phyloP scores from a whole-genome alignment of 1,140 invertebrate species.

The Drosophila ironensis region DNA sequence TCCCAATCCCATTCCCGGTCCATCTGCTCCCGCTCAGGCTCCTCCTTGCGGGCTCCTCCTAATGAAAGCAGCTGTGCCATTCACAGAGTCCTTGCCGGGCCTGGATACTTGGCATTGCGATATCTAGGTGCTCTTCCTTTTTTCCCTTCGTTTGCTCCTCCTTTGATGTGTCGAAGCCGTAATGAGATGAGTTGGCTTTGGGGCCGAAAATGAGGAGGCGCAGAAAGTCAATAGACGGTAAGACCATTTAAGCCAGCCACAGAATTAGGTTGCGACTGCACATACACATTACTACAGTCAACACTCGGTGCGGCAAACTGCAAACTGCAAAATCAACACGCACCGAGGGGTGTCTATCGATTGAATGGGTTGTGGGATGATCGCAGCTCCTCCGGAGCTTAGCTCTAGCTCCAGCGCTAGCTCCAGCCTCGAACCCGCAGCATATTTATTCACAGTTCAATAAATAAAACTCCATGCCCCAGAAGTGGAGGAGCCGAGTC shows the following conservation, averaged over 20 bases:
- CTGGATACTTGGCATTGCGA: slow-evolving; percentile 5
- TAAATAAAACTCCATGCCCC: slow-evolving; percentile 64
- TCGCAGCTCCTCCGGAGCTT: slow-evolving; percentile 5
- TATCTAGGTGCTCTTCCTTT: slow-evolving; percentile 28
- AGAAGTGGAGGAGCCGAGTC: slow-evolving; percentile 14
- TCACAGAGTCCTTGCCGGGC: slow-evolving; percentile 21
- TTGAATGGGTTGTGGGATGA: slow-evolving; percentile 32
- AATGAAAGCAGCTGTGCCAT: slow-evolving; percentile 70
- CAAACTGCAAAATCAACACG: slow-evolving; percentile 62
- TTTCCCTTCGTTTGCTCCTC: slow-evolving; percentile 19
- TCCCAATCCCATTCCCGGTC: too few relatives aligned
- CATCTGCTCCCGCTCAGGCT: not conserved
- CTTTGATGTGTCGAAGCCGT: slow-evolving; percentile 29
- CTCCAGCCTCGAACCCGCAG: slow-evolving; percentile 43
- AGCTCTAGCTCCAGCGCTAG: not conserved
- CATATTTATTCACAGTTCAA: slow-evolving; percentile 78
- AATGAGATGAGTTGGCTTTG: slow-evolving; percentile 46
- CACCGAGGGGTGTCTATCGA: slow-evolving; percentile 54
- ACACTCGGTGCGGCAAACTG: slow-evolving; percentile 30
- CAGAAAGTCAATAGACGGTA: slow-evolving; percentile 72
- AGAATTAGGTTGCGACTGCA: slow-evolving; percentile 65
- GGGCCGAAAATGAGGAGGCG: slow-evolving; percentile 38
- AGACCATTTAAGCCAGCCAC: slow-evolving; percentile 66
- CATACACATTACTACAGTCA: slow-evolving; percentile 48
- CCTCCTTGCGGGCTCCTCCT: slow-evolving; percentile 24